These are phyloP conservation scores for Ochotona princeps DNA, from an alignment of 2,113 vertebrate genomes.

Conservation along the genomic window DNA sequence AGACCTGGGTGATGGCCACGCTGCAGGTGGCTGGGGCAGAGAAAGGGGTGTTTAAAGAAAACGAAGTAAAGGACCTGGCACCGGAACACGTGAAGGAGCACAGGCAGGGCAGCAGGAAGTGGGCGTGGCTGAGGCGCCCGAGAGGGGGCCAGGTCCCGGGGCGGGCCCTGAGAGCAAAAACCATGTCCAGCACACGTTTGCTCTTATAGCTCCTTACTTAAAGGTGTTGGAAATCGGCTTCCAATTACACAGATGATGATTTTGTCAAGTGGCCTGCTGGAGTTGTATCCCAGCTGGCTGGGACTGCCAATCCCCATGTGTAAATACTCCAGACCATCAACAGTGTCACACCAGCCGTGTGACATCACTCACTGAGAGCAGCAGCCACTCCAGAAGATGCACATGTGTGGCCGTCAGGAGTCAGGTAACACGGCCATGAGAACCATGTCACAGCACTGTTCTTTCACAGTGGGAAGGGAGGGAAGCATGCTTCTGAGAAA, in stretches of 20 bases:
- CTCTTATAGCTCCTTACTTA: background rate
- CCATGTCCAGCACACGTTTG: background rate
- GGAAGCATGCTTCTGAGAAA: background rate
- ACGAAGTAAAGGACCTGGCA: background rate
- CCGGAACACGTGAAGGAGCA: background rate
- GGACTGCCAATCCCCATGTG: background rate
- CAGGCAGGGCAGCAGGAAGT: background rate
- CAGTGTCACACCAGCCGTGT: background rate
- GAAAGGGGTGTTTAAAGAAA: background rate
- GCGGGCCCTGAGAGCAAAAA: background rate
- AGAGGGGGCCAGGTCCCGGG: background rate
- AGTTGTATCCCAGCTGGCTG: background rate
- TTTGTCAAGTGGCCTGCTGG: background rate
- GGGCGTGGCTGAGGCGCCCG: no score
- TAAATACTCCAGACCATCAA: background rate
- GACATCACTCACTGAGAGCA: background rate
- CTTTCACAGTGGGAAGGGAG: background rate
- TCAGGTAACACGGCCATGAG: background rate
- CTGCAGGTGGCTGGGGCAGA: background rate
- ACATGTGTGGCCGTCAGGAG: background rate
- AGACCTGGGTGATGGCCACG: background rate
- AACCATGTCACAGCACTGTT: background rate
- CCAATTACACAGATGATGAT: background rate
- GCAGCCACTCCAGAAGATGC: background rate
- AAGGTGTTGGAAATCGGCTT: background rate